phyloP scores from a whole-genome alignment of 2,888 invertebrate species.

The Beris chalybata region DNA sequence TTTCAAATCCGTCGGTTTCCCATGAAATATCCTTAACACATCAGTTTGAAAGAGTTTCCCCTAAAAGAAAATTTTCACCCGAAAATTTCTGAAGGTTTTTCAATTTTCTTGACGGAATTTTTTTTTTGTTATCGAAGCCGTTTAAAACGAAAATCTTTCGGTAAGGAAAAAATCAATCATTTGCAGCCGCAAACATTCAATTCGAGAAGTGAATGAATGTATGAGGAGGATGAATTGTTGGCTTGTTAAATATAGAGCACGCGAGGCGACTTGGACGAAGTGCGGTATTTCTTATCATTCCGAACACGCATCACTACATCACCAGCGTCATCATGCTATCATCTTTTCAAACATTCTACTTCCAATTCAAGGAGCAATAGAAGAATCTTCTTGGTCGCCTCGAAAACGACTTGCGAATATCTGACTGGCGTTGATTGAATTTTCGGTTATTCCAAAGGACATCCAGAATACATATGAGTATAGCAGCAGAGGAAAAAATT shows the following conservation, averaged over 20 bases:
- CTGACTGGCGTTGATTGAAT: constrained; percentile 36
- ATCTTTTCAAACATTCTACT: background rate
- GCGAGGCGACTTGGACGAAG: background rate
- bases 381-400: constrained; percentile 27
- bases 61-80: too few species aligned
- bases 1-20: too few species aligned
- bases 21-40: too few species aligned
- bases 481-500: constrained; percentile 21
- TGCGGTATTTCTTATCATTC: constrained; percentile 31
- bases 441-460: constrained; percentile 35
- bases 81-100: too few species aligned
- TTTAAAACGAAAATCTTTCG: constrained; percentile 18
- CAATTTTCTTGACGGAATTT: too few species aligned
- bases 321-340: constrained; percentile 15
- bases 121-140: too few species aligned
- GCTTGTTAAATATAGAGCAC: constrained; percentile 5
- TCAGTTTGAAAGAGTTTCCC: too few species aligned
- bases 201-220: constrained; percentile 24
- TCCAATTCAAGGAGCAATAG: constrained; percentile 21
- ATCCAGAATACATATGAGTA: background rate
- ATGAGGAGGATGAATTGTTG: constrained; percentile 17
- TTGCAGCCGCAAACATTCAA: constrained; percentile 30
- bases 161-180: constrained; percentile 27
- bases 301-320: constrained; percentile 31
- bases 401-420: constrained; percentile 34